Conservation (phyloP, 2,888 invertebrate genomes). For the Agrochola lychnidis region DNA sequence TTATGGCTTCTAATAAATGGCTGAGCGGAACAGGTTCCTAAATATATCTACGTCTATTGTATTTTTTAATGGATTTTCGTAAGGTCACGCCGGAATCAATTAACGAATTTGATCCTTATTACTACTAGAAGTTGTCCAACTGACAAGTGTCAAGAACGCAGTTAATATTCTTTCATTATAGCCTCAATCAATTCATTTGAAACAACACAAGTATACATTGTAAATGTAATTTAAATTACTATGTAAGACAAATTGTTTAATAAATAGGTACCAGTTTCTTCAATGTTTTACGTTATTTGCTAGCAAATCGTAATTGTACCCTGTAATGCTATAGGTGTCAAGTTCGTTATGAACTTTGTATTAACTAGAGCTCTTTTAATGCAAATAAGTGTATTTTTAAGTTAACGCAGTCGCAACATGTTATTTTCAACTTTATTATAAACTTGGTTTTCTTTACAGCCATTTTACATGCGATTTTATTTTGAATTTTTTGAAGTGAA, state of each 20-base stretch:
- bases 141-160: no score
- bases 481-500: no score
- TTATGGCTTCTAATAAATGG: no score
- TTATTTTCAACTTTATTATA: neutral
- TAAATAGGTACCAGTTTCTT: neutral
- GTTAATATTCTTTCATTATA: neutral
- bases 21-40: no score
- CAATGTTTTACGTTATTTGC: constrained; percentile 29
- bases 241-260: neutral
- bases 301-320: constrained; percentile 42
- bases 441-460: neutral
- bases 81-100: no score
- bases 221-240: neutral
- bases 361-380: constrained; percentile 3
- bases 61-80: no score
- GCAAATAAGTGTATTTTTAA: constrained; percentile 2
- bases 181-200: neutral
- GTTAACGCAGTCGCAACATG: neutral
- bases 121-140: no score
- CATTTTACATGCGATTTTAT: no score
- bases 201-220: neutral
- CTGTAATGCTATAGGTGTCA: constrained; percentile 34
- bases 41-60: no score
- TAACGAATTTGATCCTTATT: no score
- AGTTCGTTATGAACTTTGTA: constrained; percentile 46